Evolutionary conservation across 2,797 vertebrate species (phyloP).

Genomic region (Aeoliscus strigatus): DNA sequence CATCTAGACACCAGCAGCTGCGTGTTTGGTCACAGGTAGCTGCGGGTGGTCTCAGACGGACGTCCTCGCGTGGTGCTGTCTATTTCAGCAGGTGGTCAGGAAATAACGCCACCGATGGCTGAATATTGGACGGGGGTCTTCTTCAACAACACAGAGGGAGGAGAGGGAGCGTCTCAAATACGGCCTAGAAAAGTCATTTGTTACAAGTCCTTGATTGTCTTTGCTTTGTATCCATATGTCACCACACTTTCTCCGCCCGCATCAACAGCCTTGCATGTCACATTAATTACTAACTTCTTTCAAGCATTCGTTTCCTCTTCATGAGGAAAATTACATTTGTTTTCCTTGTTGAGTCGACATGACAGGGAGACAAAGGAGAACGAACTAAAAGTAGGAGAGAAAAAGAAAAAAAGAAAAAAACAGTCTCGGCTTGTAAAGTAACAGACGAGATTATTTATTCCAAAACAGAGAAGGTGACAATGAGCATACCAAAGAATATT

Average conservation of each 20-base stretch:
- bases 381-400: constrained; percentile 42
- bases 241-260: constrained; percentile 38
- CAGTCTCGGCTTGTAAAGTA: constrained; percentile 31
- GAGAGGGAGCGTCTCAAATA: constrained; percentile 29
- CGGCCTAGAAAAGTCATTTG: constrained; percentile 51
- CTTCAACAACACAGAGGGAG: constrained; percentile 45
- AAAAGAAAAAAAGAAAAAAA: too few species aligned
- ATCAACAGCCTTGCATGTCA: constrained; percentile 36
- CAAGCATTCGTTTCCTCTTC: constrained; percentile 53
- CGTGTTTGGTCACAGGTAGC: constrained; percentile 36
- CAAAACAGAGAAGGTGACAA: constrained; percentile 37
- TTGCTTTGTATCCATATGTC: constrained; percentile 47
- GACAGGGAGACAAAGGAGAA: constrained; percentile 50
- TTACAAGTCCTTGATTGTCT: constrained; percentile 50
- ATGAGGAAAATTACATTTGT: constrained; percentile 58
- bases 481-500: constrained; percentile 42
- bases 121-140: constrained; percentile 46
- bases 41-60: constrained; percentile 46
- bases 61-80: constrained; percentile 42
- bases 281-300: constrained; percentile 62
- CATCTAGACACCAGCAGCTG: too few species aligned
- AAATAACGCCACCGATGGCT: constrained; percentile 54
- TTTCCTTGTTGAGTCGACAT: constrained; percentile 51
- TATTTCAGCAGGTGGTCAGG: constrained; percentile 57
- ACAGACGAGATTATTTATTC: constrained; percentile 59